A percentile compares a stretch with the other conserved stretches of the same genome.
Conservation (phyloP, 2,113 vertebrate genomes). For the Colaptes auratus region DNA sequence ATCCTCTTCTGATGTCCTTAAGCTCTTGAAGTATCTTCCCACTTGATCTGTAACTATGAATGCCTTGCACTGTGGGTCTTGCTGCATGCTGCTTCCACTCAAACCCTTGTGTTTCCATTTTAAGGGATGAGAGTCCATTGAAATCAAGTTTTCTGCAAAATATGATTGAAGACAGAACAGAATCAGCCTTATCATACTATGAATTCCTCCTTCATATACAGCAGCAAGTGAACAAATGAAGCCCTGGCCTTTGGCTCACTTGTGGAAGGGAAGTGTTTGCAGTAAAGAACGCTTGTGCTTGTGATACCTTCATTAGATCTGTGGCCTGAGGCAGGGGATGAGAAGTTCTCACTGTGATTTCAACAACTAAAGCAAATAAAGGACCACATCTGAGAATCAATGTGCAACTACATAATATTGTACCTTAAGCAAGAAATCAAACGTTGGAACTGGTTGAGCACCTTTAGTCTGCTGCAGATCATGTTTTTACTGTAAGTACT, state of each 20-base stretch:
- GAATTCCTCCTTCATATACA: conserved; percentile 97
- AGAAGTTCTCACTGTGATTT: conserved; percentile 85
- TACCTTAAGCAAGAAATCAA: conserved; percentile 72
- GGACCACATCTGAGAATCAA: conserved; percentile 75
- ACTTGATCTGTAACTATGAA: background rate
- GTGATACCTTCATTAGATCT: conserved; percentile 70
- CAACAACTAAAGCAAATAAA: conserved; percentile 80
- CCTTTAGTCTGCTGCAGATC: conserved; percentile 77
- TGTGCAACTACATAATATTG: conserved; percentile 71
- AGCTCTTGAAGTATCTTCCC: background rate
- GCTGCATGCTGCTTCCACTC: background rate
- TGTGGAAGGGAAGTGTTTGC: conserved; percentile 57
- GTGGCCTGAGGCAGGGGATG: conserved; percentile 76
- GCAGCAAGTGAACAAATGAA: conserved; percentile 96
- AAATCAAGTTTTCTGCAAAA: conserved; percentile 92
- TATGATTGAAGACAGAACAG: conserved; percentile 97
- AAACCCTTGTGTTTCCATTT: conserved; percentile 49
- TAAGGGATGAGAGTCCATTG: conserved; percentile 91
- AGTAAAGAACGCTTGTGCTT: conserved; percentile 60
- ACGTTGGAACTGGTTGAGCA: conserved; percentile 67
- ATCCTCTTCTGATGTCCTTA: background rate
- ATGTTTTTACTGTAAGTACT: conserved; percentile 74
- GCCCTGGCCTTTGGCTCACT: conserved; percentile 28
- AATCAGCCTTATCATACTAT: conserved; percentile 96
- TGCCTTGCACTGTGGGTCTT: background rate